Evolutionary conservation across 2,888 invertebrate species (phyloP), one percentile per base, ranked within the genome.

Genomic region (Cephus pulcher): DNA sequence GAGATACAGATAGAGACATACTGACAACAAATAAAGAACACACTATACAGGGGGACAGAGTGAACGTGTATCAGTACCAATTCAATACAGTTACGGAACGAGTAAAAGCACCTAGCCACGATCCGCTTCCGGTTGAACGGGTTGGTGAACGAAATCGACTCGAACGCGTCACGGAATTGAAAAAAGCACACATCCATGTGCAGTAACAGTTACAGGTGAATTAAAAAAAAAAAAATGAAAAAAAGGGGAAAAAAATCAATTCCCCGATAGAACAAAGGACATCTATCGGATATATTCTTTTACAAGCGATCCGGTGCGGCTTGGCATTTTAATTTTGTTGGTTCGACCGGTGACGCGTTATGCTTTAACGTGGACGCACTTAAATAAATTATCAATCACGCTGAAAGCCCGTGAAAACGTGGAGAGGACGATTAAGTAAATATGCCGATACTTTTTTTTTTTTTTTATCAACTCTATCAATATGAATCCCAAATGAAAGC

Each of bases 341-440:
- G 84, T 84, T 82, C 81, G 80, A 75, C 68, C 82, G 82, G 79
- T 83, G 83, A 56, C 56, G 23, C 56, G 84, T 86, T 86, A 86
- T 84, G 83, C 84, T 88, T 85, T 83, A 86, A 85, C 85, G 84
- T 82, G 82, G 77, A 81, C 82, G 86, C 84, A 87, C 85, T 88
- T 87, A 88, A 89, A 89, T 88, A 87, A 89, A 88, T 89, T 86
- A 88, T 87, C 87, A 87, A 87, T 88, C 86, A 84, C 82, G 83
- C 84, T 86, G 88, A 88, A 87, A 89, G 87, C 85, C 81, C 80
- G 79, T 82, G 81, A 82, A 79, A 76, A 75, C 80, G 79, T 82
- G 80, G 80, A 75, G 82, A 75, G 79, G 23, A 56, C 84, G 85
- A 85, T 86, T 84, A 86, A 86, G 81, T 83, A 83, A 86, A 86